These are phyloP conservation scores for Otis tarda DNA, from an alignment of 2,113 vertebrate species.

Conservation along the genomic window DNA sequence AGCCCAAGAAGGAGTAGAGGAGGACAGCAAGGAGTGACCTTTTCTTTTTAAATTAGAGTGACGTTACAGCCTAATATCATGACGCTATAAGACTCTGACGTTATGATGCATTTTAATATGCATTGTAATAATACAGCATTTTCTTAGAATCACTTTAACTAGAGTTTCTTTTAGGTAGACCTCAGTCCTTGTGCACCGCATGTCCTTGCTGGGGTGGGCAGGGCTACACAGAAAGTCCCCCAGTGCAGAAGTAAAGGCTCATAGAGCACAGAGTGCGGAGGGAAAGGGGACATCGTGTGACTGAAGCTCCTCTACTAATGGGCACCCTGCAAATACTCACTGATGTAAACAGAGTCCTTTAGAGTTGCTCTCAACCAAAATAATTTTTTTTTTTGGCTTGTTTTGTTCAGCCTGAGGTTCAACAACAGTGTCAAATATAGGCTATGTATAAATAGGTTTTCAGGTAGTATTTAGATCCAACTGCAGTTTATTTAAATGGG, in stretches of 20 bases:
- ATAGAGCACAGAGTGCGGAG: rapidly evolving
- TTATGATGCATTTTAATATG: not conserved
- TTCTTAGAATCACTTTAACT: not conserved
- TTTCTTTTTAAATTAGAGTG: not conserved
- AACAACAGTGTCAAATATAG: not conserved
- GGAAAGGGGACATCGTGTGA: rapidly evolving
- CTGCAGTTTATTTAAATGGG: not conserved
- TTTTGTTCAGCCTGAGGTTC: not conserved
- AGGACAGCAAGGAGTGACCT: not conserved
- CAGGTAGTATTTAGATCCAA: not conserved
- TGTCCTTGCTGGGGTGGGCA: not conserved
- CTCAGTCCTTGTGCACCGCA: not conserved
- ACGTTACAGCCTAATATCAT: not conserved
- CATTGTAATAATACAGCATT: not conserved
- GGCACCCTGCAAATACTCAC: not conserved
- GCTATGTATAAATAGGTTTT: not conserved
- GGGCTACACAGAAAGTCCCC: not conserved
- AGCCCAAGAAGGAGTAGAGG: not conserved
- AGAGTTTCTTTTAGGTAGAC: not conserved
- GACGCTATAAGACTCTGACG: not conserved
- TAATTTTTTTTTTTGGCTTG: no score
- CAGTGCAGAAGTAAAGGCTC: not conserved
- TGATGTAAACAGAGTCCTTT: not conserved
- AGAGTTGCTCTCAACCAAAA: not conserved
- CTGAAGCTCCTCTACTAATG: not conserved